phyloP scores from a whole-genome alignment of 2,797 vertebrate genomes.

The Synanceia verrucosa region DNA sequence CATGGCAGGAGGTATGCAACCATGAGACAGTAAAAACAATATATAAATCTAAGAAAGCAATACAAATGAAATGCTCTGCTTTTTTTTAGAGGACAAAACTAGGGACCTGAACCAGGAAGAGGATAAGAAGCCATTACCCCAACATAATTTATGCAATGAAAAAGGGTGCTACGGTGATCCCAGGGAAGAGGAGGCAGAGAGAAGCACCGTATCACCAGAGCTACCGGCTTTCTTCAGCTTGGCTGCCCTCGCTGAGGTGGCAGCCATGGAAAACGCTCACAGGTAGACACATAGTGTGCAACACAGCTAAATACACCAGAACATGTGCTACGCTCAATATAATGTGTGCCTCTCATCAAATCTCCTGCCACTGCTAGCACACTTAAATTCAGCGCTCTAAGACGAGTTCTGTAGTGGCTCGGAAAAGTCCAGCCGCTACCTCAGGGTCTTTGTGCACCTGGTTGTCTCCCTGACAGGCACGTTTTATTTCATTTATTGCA shows the following conservation, averaged over 20 bases:
- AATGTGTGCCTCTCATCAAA: background rate
- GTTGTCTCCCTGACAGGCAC: too few species aligned
- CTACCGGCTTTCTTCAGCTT: conserved; percentile 95
- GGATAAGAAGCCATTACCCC: conserved; percentile 87
- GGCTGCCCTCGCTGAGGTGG: conserved; percentile 97
- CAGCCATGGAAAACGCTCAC: conserved; percentile 98
- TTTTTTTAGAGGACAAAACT: conserved; percentile 87
- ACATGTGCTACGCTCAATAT: background rate
- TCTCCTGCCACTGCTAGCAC: background rate
- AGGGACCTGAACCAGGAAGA: conserved; percentile 88
- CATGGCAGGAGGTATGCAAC: too few species aligned
- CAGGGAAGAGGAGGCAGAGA: conserved; percentile 80
- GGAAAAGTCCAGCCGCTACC: background rate
- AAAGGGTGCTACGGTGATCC: conserved; percentile 82
- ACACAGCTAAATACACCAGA: background rate
- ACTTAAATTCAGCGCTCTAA: background rate
- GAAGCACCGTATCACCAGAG: conserved; percentile 81
- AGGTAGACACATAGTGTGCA: conserved; percentile 78
- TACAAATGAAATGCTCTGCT: background rate
- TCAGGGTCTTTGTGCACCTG: background rate
- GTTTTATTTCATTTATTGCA: too few species aligned
- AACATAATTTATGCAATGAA: conserved; percentile 87
- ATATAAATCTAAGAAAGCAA: background rate
- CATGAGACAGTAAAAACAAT: too few species aligned
- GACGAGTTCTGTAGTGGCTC: background rate